Percentiles rank a stretch among this genome's conserved stretches.
These are phyloP conservation scores for Martes martes DNA, from an alignment of 2,113 vertebrate species.

Conservation along the genomic window DNA sequence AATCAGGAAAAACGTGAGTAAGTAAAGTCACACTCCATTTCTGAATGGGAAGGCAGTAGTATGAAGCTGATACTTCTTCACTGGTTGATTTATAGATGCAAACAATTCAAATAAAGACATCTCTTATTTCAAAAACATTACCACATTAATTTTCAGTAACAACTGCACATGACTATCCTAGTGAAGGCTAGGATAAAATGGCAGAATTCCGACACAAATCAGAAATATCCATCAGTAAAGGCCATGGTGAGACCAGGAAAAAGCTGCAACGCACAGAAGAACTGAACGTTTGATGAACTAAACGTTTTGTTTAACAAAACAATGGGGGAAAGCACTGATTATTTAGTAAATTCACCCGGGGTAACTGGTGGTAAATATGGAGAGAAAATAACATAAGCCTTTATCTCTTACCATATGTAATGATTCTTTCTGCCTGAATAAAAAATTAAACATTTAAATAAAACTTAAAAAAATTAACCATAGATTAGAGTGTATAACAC, in stretches of 20 bases:
- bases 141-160: not conserved
- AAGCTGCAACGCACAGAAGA: not conserved
- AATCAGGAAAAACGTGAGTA: not conserved
- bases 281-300: not conserved
- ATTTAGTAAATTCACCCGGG: not conserved
- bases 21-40: not conserved
- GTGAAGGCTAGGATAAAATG: not conserved
- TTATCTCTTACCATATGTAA: not conserved
- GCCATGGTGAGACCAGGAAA: not conserved
- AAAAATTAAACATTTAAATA: not conserved
- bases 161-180: not conserved
- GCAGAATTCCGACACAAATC: constrained; percentile 13
- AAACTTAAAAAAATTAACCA: not conserved
- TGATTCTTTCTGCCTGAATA: not conserved
- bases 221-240: not conserved
- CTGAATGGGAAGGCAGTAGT: not conserved
- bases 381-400: constrained; percentile 1
- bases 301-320: not conserved
- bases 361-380: not conserved
- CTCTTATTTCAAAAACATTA: not conserved
- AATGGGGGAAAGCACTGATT: not conserved
- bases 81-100: not conserved
- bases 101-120: not conserved
- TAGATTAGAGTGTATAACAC: not conserved
- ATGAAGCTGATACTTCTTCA: not conserved